Evolutionary conservation across 2,113 vertebrate genomes (phyloP), one percentile per base, ranked within the genome.

Genomic region (Seriola rivoliana): DNA sequence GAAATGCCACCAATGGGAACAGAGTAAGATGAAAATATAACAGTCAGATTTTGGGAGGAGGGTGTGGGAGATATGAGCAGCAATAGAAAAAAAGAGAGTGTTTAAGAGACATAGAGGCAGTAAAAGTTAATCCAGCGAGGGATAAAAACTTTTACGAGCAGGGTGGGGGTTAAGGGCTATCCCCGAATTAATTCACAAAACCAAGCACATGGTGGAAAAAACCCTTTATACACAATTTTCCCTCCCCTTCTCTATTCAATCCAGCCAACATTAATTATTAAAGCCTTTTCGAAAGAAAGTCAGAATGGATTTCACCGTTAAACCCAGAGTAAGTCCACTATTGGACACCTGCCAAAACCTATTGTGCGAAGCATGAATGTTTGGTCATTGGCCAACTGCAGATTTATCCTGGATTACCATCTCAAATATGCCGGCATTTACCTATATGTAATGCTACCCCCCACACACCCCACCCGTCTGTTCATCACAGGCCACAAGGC

Each of bases 401-500:
- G 90, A 81, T 3, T 91, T 83, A 87, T 73, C 78, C 78, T 48
- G 80, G 89, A 92, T 93, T 90, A 88, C 68, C 72, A 70, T 85
- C 73, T 90, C 42, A 81, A 90, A 87, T 71, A 78, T 83, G 76
- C 60, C 16, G 57, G 81, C 64, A 75, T 85, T 90, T 87, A 92
- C 87, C 88, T 88, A 74, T 58, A 81, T 76, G 70, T 73, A 79
- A 75, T n/a, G 32, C n/a, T 44, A 57, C 62, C 59, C 77, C 7
- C 0, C 29, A 21, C 50, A 23, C 52, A 23, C 50, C 70, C 75
- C 78, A 13, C 25, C 70, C 21, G 16, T 72, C 77, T 75, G 77
- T 85, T 84, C 73, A 67, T 80, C 76, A 57, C 70, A 70, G 78
- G 50, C 75, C 55, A 75, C 81, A 83, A 57, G 72, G 32, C 82